Evolutionary conservation across 2,797 vertebrate genomes (phyloP).

Genomic region (Galagoides demidoff): DNA sequence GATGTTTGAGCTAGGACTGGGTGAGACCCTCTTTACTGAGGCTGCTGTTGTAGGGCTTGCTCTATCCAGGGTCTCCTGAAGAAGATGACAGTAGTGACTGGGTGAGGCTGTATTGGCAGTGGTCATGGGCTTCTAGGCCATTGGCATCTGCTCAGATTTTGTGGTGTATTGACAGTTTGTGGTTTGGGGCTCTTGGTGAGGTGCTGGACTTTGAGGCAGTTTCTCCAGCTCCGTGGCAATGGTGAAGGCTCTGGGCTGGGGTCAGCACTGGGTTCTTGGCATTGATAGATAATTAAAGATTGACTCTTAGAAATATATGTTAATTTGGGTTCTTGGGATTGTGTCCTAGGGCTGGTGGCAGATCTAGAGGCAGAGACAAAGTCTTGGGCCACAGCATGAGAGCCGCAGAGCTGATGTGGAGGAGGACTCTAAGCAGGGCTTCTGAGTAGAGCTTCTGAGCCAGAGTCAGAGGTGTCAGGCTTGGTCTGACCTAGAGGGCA

Average conservation of each 20-base stretch:
- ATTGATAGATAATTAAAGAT: too few relatives aligned
- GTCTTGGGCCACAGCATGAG: background rate
- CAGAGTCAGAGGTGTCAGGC: background rate
- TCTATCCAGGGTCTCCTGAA: background rate
- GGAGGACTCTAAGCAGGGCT: background rate
- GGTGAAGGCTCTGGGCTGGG: background rate
- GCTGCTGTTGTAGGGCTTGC: background rate
- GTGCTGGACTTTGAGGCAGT: background rate
- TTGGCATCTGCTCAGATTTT: background rate
- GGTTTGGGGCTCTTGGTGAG: background rate
- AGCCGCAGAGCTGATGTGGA: background rate
- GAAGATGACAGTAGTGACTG: background rate
- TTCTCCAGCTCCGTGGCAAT: background rate
- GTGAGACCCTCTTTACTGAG: background rate
- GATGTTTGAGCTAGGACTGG: background rate
- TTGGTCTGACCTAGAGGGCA: background rate
- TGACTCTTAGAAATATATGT: too few relatives aligned
- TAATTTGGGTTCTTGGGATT: background rate
- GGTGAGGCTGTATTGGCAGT: background rate
- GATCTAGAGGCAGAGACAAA: background rate
- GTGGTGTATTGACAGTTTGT: background rate
- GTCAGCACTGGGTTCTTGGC: background rate
- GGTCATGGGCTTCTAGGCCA: background rate
- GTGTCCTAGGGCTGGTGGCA: background rate
- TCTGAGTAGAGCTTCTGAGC: background rate